A percentile compares a stretch with the other conserved stretches of the same genome.
These are phyloP conservation scores for Parambassis ranga DNA, from an alignment of 2,797 vertebrate genomes.

Conservation along the genomic window DNA sequence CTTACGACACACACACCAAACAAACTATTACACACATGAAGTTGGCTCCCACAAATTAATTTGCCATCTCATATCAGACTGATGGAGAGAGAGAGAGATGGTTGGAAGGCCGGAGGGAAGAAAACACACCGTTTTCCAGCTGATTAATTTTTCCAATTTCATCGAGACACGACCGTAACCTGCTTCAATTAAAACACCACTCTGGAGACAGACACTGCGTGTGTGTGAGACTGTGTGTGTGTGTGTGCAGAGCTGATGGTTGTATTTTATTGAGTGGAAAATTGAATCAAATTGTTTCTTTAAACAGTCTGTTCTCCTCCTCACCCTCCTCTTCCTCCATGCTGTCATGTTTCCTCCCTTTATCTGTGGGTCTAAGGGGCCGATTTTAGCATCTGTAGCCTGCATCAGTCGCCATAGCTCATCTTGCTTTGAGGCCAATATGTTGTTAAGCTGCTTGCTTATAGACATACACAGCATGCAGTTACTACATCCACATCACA, in stretches of 20 bases:
- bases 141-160: conserved; percentile 99
- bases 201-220: conserved; percentile 67
- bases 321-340: conserved; percentile 12
- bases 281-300: conserved; percentile 99
- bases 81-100: conserved; percentile 43
- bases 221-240: conserved; percentile 20
- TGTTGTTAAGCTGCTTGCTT: too few species aligned
- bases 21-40: conserved; percentile 22
- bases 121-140: conserved; percentile 95
- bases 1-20: conserved; percentile 21
- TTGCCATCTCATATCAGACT: conserved; percentile 54
- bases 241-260: conserved; percentile 82
- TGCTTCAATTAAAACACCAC: conserved; percentile 91
- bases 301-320: conserved; percentile 83
- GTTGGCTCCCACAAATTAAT: conserved; percentile 48
- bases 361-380: neutral
- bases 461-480: too few species aligned
- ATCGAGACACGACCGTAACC: conserved; percentile 92
- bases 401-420: too few species aligned
- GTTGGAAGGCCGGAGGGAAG: conserved; percentile 63
- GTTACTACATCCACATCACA: too few species aligned
- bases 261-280: conserved; percentile 99
- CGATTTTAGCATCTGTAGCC: neutral
- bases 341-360: neutral
- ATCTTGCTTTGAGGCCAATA: too few species aligned